Conservation (phyloP, 2,888 invertebrate species). For the Trimorus sp. region DNA sequence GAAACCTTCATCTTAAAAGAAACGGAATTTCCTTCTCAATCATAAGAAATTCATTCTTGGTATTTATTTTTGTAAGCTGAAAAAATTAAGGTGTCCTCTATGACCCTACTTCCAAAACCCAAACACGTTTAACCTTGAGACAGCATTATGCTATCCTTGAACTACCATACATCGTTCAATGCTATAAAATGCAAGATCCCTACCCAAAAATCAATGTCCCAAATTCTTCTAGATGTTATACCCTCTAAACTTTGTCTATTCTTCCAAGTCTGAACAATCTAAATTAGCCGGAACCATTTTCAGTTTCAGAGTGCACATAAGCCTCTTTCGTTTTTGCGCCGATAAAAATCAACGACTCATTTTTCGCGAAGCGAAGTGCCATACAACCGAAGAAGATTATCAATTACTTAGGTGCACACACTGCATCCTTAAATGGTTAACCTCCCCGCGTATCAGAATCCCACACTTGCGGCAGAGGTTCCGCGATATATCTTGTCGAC, state of each 20-base stretch:
- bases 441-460: slow-evolving; percentile 59
- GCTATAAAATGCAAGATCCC: too few relatives aligned
- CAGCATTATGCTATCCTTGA: too few relatives aligned
- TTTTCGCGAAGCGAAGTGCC: slow-evolving; percentile 46
- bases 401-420: slow-evolving; percentile 57
- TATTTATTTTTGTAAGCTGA: too few relatives aligned
- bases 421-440: slow-evolving; percentile 62
- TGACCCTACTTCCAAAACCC: too few relatives aligned
- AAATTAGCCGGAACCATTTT: slow-evolving; percentile 30
- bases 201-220: too few relatives aligned
- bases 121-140: too few relatives aligned
- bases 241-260: slow-evolving; percentile 20
- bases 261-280: slow-evolving; percentile 25
- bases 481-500: slow-evolving; percentile 72
- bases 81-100: too few relatives aligned
- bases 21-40: too few relatives aligned
- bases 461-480: slow-evolving; percentile 56
- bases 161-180: too few relatives aligned
- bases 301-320: slow-evolving; percentile 41
- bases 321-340: slow-evolving; percentile 40
- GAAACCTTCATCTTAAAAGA: too few relatives aligned
- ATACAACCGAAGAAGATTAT: slow-evolving; percentile 57
- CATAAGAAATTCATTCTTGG: too few relatives aligned
- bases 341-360: slow-evolving; percentile 50
- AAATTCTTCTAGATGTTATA: too few relatives aligned